Conservation (phyloP, 1,140 invertebrate genomes). For the Brachionus manjavacas region DNA sequence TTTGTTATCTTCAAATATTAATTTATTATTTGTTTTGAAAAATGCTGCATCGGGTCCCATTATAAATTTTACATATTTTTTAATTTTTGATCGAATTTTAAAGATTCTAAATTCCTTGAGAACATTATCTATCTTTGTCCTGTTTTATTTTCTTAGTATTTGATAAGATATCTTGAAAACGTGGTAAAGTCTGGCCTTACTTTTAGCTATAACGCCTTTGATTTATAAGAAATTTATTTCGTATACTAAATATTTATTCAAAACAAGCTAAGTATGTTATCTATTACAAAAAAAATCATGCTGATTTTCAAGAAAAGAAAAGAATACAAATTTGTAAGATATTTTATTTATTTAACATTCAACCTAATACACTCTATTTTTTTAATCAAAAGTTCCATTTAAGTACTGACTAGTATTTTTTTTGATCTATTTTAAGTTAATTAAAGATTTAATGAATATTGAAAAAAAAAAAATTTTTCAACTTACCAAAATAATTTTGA, state of each 20-base stretch:
- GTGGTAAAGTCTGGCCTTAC: not conserved
- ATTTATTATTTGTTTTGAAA: not conserved
- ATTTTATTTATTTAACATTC: slow-evolving; percentile 23
- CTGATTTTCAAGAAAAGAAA: not conserved
- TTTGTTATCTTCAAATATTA: slow-evolving; percentile 22
- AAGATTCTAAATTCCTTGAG: not conserved
- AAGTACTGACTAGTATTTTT: not conserved
- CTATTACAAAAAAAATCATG: not conserved
- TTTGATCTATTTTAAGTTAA: not conserved
- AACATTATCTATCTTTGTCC: not conserved
- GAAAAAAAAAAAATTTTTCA: not conserved
- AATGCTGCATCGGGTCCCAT: not conserved
- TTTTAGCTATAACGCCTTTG: not conserved
- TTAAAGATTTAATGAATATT: too few species aligned
- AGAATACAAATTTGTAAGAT: not conserved
- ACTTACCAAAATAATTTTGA: slow-evolving; percentile 92
- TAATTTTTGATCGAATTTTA: not conserved
- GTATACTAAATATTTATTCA: slow-evolving; percentile 9
- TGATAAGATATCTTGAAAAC: not conserved
- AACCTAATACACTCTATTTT: not conserved
- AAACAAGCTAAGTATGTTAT: not conserved
- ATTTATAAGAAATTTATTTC: slow-evolving; percentile 39
- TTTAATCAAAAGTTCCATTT: not conserved
- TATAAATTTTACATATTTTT: not conserved
- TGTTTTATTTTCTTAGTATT: not conserved